Percentiles rank a stretch among this genome's conserved stretches.
Evolutionary conservation across 2,888 invertebrate species (phyloP).

Genomic region (Camponotus fellah): DNA sequence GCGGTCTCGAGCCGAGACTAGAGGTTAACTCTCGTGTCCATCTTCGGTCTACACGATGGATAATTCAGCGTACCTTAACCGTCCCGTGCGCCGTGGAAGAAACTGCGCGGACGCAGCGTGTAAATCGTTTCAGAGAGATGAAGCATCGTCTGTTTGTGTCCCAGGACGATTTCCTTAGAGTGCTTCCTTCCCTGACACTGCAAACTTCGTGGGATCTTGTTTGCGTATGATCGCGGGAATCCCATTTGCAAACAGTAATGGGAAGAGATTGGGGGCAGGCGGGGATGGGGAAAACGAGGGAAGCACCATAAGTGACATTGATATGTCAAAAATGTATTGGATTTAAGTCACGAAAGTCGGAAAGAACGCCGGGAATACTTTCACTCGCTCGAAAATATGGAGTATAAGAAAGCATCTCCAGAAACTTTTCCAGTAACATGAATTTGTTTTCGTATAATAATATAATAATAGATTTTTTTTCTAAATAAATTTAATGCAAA

Average conservation of each 20-base stretch:
- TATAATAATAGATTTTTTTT: neutral
- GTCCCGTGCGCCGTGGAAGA: slow-evolving; percentile 71
- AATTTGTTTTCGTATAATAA: neutral
- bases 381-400: neutral
- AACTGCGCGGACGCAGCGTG: slow-evolving; percentile 59
- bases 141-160: slow-evolving; percentile 60
- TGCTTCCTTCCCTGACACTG: slow-evolving; percentile 21
- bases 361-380: neutral
- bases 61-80: slow-evolving; percentile 81
- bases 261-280: neutral
- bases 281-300: neutral
- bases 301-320: neutral
- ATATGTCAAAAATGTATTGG: neutral
- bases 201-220: slow-evolving; percentile 37
- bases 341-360: slow-evolving; percentile 9
- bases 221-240: slow-evolving; percentile 40
- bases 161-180: slow-evolving; percentile 44
- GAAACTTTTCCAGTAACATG: neutral
- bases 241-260: slow-evolving; percentile 30
- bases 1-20: slow-evolving; percentile 73
- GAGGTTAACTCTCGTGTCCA: slow-evolving; percentile 80
- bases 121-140: slow-evolving; percentile 64
- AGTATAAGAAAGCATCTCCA: no score
- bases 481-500: neutral
- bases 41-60: slow-evolving; percentile 79